Conservation (phyloP, 2,113 vertebrate genomes). For the Desmodus rotundus region DNA sequence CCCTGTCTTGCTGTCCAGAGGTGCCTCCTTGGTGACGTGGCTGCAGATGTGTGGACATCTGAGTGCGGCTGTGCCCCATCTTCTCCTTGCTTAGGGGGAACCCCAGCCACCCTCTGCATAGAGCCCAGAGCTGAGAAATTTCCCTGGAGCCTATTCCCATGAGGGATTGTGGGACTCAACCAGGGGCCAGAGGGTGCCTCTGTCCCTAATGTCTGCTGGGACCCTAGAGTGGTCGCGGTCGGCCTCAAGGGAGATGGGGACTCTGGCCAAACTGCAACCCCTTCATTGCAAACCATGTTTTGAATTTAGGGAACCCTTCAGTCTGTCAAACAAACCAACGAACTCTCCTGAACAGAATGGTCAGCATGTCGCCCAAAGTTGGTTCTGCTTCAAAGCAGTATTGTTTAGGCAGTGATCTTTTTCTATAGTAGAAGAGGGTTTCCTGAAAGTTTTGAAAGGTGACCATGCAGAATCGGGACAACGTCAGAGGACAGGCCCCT, state of each 20-base stretch:
- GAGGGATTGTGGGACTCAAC: neutral
- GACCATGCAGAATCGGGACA: neutral
- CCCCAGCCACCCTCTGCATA: neutral
- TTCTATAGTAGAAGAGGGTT: neutral
- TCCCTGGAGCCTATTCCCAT: neutral
- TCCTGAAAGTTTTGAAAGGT: slow-evolving; percentile 28
- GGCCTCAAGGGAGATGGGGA: neutral
- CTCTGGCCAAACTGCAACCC: neutral
- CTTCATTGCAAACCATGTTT: rapidly evolving
- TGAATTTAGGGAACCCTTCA: neutral
- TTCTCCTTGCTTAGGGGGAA: neutral
- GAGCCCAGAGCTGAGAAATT: neutral
- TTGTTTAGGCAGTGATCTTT: neutral
- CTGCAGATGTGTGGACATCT: too few species aligned
- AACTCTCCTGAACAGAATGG: neutral
- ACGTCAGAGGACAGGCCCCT: neutral
- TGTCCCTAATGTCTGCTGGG: neutral
- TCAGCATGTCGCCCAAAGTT: rapidly evolving
- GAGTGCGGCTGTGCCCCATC: rapidly evolving
- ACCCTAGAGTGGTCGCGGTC: neutral
- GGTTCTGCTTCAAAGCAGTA: neutral
- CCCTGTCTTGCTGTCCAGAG: neutral
- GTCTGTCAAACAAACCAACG: neutral
- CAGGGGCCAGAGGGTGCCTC: neutral
- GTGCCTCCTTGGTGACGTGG: neutral